phyloP scores from a whole-genome alignment of 2,113 vertebrate species.

The Balaenoptera acutorostrata region DNA sequence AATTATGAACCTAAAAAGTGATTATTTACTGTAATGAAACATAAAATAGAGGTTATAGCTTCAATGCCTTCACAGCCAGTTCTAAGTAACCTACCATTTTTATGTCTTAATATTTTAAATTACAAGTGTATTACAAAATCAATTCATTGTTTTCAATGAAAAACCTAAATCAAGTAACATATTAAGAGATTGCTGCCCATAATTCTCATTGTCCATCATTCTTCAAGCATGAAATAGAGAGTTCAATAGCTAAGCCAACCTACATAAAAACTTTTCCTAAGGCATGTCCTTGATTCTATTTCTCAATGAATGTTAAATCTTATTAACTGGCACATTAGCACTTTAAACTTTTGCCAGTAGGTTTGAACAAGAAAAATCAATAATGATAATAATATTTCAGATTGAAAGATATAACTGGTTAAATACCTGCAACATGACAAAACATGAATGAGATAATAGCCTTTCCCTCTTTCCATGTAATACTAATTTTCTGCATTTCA shows the following conservation, averaged over 20 bases:
- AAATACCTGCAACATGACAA: neutral
- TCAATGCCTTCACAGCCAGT: neutral
- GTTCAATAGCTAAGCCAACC: neutral
- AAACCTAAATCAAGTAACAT: neutral
- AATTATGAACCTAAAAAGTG: conserved; percentile 1
- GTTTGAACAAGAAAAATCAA: neutral
- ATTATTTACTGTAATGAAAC: conserved; percentile 21
- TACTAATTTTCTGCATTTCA: neutral
- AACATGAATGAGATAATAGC: neutral
- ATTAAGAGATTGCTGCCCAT: neutral
- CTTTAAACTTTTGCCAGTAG: neutral
- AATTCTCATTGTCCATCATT: neutral
- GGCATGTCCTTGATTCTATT: neutral
- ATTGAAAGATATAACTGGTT: neutral
- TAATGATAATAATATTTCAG: neutral
- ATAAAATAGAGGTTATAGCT: neutral
- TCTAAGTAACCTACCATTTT: neutral
- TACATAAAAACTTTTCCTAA: neutral
- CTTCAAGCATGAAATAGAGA: neutral
- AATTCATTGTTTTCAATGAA: neutral
- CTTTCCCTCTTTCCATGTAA: neutral
- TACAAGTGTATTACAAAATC: neutral
- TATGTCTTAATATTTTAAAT: neutral
- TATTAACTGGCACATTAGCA: neutral
- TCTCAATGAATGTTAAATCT: neutral